These are phyloP conservation scores for Gadopsis bispinosus DNA, from an alignment of 2,797 vertebrate species.

Conservation along the genomic window DNA sequence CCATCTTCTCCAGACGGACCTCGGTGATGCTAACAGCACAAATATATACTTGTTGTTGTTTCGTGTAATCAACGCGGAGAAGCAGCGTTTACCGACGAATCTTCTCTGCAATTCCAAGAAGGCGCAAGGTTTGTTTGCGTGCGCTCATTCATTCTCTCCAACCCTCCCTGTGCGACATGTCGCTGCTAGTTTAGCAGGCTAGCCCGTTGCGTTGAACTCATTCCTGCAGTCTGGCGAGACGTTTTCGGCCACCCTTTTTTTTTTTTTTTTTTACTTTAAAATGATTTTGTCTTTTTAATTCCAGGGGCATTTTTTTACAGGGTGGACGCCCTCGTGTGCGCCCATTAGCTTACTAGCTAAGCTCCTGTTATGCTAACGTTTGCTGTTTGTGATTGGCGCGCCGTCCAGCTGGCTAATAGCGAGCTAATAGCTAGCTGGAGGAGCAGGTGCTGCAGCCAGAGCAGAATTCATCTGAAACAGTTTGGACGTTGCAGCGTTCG, in stretches of 20 bases:
- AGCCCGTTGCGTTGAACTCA: constrained; percentile 26
- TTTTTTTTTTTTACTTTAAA: neutral
- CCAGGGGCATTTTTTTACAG: neutral
- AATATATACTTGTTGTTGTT: neutral
- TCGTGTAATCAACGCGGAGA: neutral
- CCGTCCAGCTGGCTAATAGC: constrained; percentile 24
- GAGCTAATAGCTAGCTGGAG: constrained; percentile 36
- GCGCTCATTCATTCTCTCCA: constrained; percentile 66
- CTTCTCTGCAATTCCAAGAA: constrained; percentile 16
- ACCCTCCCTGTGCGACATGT: constrained; percentile 54
- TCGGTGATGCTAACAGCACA: neutral
- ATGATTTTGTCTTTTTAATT: neutral
- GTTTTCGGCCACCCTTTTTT: neutral
- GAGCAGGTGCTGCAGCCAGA: constrained; percentile 67
- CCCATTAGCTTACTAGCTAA: neutral
- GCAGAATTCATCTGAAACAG: constrained; percentile 20
- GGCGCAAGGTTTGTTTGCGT: constrained; percentile 68
- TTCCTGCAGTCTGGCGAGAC: neutral
- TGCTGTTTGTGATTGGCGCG: constrained; percentile 37
- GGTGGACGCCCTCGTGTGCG: neutral
- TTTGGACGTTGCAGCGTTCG: constrained; percentile 40
- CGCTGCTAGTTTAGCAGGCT: constrained; percentile 58
- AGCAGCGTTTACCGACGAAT: neutral
- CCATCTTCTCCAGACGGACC: neutral
- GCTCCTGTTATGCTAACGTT: constrained; percentile 49